Percentiles rank a stretch among this genome's conserved stretches.
phyloP scores from a whole-genome alignment of 2,888 invertebrate species.

The Acleris literana region DNA sequence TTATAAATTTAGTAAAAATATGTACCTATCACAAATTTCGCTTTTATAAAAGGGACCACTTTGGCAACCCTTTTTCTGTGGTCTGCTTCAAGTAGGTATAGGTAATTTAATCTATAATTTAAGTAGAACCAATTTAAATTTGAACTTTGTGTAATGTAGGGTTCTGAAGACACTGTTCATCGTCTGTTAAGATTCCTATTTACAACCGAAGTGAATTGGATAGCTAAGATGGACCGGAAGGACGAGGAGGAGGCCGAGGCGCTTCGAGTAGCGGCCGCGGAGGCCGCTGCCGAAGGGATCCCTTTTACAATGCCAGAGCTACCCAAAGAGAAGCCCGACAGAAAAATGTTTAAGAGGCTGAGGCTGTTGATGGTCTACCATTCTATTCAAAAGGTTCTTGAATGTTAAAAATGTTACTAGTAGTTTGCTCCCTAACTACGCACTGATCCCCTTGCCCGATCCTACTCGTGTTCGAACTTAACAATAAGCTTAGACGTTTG shows the following conservation, averaged over 20 bases:
- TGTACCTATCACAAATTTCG: no score
- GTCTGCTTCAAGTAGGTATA: no score
- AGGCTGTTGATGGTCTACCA: constrained; percentile 74
- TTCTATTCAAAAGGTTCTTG: constrained; percentile 67
- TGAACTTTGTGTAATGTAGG: constrained; percentile 51
- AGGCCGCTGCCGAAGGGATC: constrained; percentile 47
- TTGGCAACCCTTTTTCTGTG: no score
- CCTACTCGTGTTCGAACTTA: no score
- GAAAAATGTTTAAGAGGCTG: constrained; percentile 63
- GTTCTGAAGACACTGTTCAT: constrained; percentile 77
- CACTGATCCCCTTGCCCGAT: no score
- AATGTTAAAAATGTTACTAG: no score
- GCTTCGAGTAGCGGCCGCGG: constrained; percentile 41
- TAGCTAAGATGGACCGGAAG: constrained; percentile 50
- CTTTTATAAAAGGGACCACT: no score
- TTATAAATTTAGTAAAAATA: no score
- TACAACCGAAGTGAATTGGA: constrained; percentile 59
- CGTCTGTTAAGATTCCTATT: constrained; percentile 71
- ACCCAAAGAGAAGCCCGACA: constrained; percentile 46
- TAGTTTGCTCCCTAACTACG: no score
- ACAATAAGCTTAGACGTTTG: no score
- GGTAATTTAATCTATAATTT: no score
- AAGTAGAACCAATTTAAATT: neutral
- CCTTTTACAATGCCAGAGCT: constrained; percentile 44
- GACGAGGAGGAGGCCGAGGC: constrained; percentile 48